Conservation (phyloP, 2,113 vertebrate species). For the Phasianus colchicus region DNA sequence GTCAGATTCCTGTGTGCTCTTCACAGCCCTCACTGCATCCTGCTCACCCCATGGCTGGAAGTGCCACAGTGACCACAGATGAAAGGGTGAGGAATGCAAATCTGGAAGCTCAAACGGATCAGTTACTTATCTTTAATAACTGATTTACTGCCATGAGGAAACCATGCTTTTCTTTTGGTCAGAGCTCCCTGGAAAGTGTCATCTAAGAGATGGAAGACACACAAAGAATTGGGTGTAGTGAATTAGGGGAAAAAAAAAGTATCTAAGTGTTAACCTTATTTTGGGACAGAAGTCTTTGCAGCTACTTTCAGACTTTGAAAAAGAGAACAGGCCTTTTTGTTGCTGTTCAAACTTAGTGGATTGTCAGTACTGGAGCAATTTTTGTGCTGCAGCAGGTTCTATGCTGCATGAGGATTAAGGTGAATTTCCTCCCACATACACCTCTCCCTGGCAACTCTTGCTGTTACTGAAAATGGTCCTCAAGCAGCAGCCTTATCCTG, state of each 20-base stretch:
- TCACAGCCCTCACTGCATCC: constrained; percentile 3
- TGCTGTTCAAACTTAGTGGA: neutral
- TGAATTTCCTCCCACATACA: neutral
- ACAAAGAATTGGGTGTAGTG: neutral
- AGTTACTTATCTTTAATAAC: neutral
- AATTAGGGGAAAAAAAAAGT: neutral
- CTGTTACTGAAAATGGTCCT: neutral
- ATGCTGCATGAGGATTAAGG: neutral
- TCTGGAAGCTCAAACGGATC: neutral
- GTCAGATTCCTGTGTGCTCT: neutral
- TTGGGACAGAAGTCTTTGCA: neutral
- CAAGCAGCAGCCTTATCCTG: neutral
- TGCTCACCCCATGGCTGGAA: neutral
- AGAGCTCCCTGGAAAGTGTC: neutral
- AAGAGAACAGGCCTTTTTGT: neutral
- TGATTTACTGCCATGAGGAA: neutral
- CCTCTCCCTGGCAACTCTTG: neutral
- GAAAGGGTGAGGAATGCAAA: neutral
- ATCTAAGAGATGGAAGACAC: neutral
- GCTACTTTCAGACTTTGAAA: neutral
- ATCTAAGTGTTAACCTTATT: neutral
- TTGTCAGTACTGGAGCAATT: neutral
- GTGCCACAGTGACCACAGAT: neutral
- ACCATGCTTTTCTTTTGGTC: neutral
- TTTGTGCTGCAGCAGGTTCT: neutral